Evolutionary conservation across 2,797 vertebrate species (phyloP), one percentile per base, ranked within the genome.

Genomic region (Oreochromis mossambicus): DNA sequence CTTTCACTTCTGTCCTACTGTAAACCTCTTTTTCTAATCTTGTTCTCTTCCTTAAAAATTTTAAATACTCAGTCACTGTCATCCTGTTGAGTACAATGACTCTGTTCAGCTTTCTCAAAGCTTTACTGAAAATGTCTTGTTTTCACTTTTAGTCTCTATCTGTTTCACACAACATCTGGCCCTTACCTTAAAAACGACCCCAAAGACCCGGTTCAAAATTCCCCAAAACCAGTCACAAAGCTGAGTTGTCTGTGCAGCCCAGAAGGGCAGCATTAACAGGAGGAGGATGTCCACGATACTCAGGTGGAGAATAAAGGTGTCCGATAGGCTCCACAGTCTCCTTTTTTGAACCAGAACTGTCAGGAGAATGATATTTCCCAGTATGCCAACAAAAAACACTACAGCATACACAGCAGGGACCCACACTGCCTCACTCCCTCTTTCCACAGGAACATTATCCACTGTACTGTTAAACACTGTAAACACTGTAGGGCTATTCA

Each of bases 261-360:
- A 96, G 80, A 98, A 80, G 0, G 97, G 97, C 56, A 98, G 89
- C 0, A 96, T 97, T 7, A 96, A 1, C 78, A 98, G 94, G 63
- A 98, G 94, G 15, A 98, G 91, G 15, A 92, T 5, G 6, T 98
- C 97, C 0, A 94, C 90, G 0, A 96, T 1, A 0, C 94, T 92
- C 88, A 97, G 86, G 84, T 97, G 92, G 24, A 98, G 86, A 78
- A 98, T 81, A 24, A 98, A 97, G 34, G 83, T 95, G 88, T 98
- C 97, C 0, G 96, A 97, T 19, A 94, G 88, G 3, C 90, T 94
- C 92, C 97, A 96, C 36, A 51, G 61, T 1, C 21, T 85, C 66
- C 85, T 93, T 83, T 92, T 95, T 29, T 82, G 88, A 61, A 89
- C 88, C 82, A 98, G 90, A 56, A 96, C 90, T 0, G 52, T 79